phyloP scores from a whole-genome alignment of 1,140 invertebrate species.

The Lepidotrigona ventralis region DNA sequence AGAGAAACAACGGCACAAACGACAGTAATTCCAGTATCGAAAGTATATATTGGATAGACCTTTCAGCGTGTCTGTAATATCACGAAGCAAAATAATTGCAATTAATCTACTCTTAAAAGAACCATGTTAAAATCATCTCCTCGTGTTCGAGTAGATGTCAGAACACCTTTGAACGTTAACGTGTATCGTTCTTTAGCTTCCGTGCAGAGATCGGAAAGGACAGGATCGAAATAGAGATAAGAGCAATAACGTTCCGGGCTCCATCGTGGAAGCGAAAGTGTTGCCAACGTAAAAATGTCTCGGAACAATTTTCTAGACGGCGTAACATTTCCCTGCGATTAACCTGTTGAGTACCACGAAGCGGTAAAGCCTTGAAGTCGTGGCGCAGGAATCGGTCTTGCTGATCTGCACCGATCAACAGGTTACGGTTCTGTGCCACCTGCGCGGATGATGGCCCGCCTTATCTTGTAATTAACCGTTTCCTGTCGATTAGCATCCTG shows the following conservation, averaged over 20 bases:
- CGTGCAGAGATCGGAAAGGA: neutral
- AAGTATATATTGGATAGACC: too few species aligned
- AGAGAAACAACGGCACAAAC: too few species aligned
- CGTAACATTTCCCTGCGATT: slow-evolving; percentile 46
- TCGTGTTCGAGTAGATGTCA: neutral
- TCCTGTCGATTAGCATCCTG: neutral
- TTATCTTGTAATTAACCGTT: neutral
- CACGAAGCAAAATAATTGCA: too few species aligned
- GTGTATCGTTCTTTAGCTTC: neutral
- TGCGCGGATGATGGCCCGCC: neutral
- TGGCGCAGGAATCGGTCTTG: slow-evolving; percentile 51
- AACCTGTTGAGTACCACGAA: slow-evolving; percentile 60
- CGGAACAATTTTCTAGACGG: slow-evolving; percentile 32
- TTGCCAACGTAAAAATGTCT: slow-evolving; percentile 15
- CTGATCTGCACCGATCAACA: slow-evolving; percentile 57
- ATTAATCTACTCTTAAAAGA: too few species aligned
- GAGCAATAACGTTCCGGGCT: neutral
- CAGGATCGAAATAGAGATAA: neutral
- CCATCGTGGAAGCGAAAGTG: neutral
- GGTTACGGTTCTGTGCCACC: slow-evolving; percentile 47
- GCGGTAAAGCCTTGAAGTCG: slow-evolving; percentile 37
- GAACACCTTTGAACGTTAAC: too few species aligned
- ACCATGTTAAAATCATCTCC: too few species aligned
- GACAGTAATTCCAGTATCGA: too few species aligned
- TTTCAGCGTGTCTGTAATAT: too few species aligned